Percentiles rank a stretch among this genome's conserved stretches.
These are phyloP conservation scores for Camponotus pennsylvanicus DNA, from an alignment of 1,140 invertebrate genomes.

Conservation along the genomic window DNA sequence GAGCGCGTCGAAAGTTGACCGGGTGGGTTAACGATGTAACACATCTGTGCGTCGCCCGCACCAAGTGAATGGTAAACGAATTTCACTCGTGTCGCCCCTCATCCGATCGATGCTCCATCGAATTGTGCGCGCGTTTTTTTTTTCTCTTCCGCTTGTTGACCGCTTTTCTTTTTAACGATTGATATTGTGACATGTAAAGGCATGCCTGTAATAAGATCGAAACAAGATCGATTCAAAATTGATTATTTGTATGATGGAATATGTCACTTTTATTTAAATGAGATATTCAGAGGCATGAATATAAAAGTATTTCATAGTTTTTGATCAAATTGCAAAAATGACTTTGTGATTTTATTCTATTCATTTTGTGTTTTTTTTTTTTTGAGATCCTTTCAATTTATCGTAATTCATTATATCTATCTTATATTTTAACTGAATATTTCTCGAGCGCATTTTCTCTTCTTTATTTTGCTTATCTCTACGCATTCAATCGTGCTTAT, in stretches of 20 bases:
- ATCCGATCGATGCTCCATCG: neutral
- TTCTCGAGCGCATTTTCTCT: neutral
- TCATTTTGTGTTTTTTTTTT: conserved; percentile 2
- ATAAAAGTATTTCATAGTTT: neutral
- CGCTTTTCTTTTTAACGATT: neutral
- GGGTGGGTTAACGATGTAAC: conserved; percentile 64
- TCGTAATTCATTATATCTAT: neutral
- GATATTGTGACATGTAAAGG: neutral
- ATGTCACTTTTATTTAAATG: neutral
- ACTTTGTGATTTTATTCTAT: neutral
- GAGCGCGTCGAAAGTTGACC: conserved; percentile 62
- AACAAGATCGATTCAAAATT: neutral
- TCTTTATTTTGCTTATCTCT: neutral
- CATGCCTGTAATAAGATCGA: neutral
- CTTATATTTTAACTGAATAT: conserved; percentile 1
- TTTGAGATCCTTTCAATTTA: conserved; percentile 19
- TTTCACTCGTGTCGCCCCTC: neutral
- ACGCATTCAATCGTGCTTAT: conserved; percentile 48
- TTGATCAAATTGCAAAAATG: neutral
- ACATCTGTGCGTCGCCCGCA: conserved; percentile 31
- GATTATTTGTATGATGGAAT: neutral
- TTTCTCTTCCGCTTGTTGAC: neutral
- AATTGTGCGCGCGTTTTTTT: neutral
- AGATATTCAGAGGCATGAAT: neutral
- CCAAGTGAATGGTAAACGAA: conserved; percentile 35